Base-by-base conservation (phyloP, 30 jellyfish, hydroid and myxozoan genomes). In the Aurelia sp. region DNA sequence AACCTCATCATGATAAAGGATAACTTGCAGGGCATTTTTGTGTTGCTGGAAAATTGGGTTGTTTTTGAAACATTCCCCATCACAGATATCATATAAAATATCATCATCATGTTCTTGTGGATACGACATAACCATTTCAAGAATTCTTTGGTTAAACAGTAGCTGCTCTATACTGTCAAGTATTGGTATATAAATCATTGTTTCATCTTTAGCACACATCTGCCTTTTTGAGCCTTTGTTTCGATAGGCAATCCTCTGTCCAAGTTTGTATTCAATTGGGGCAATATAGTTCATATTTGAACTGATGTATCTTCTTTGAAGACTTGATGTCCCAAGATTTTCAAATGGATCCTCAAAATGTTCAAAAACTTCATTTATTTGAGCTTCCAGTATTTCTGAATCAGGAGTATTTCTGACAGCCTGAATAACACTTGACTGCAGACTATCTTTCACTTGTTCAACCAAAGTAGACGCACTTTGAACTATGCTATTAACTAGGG, bases 1-100 rank as follows among this genome's bases (percentile, higher is more conserved):
- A 44, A 74, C 30, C 5, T 74, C 86, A 20, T 74, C 86, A 55
- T 74, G 86, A 30, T 74, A 74, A 31, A 74, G 53, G 78, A 53
- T 74, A 4, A 74, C n/a, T 44, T n/a, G 76, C 40, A 74, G 48
- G 47, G 80, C 78, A 16, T 74, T 38, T 47, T n/a, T 50, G 4
- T 52, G 86, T 44, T 74, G 41, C 48, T 52, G 35, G 58, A 74
- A 74, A 11, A 20, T 10, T 18, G 48, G 41, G 80, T 40, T 38
- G 55, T 52, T 74, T 74, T 55, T 50, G 52, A 74, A 74, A 18
- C 5, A 51, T 2, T 5, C 41, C 4, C 86, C 86, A 55, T 74
- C 79, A 74, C 86, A 74, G 4, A 74, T 74, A 79, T 52, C 86
- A 74, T 74, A 53, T 16, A 18, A 41, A 53, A 55, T 27, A 10